Percentiles rank a stretch among this genome's conserved stretches.
Conservation (phyloP, 2,888 invertebrate genomes). For the Patella pellucida region DNA sequence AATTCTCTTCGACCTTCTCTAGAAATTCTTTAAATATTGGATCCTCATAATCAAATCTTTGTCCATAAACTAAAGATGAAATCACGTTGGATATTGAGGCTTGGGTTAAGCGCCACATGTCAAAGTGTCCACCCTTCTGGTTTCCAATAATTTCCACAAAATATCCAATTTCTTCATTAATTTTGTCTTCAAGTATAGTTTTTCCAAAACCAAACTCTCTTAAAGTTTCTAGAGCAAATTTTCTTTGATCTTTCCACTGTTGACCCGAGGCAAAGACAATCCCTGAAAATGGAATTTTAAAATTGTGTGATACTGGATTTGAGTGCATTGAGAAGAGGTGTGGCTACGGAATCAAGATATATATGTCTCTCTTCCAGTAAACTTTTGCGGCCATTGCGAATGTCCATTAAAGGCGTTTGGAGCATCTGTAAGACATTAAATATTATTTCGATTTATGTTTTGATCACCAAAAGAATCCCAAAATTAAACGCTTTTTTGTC, state of each 20-base stretch:
- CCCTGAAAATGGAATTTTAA: constrained; percentile 1
- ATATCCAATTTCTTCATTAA: constrained; percentile 22
- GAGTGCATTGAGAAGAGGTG: no score
- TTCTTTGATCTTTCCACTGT: constrained; percentile 23
- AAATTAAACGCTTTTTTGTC: no score
- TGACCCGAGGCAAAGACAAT: constrained; percentile 15
- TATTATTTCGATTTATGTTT: no score
- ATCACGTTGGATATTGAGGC: constrained; percentile 26
- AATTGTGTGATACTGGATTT: no score
- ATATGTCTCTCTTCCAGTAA: no score
- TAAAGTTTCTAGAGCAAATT: constrained; percentile 17
- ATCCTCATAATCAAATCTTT: constrained; percentile 26
- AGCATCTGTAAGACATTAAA: no score
- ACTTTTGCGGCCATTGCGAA: no score
- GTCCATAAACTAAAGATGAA: constrained; percentile 19
- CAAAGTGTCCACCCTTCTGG: constrained; percentile 7
- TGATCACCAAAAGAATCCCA: no score
- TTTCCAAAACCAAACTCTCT: constrained; percentile 24
- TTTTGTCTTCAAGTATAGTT: constrained; percentile 21
- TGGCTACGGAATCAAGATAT: no score
- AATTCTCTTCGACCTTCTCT: constrained; percentile 16
- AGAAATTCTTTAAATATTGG: constrained; percentile 20
- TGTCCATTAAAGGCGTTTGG: no score
- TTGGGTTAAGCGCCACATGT: constrained; percentile 5
- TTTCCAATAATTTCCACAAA: constrained; percentile 12